Evolutionary conservation across 2,797 vertebrate genomes (phyloP), one percentile per base, ranked within the genome.

Genomic region (Pangasius krempfi): DNA sequence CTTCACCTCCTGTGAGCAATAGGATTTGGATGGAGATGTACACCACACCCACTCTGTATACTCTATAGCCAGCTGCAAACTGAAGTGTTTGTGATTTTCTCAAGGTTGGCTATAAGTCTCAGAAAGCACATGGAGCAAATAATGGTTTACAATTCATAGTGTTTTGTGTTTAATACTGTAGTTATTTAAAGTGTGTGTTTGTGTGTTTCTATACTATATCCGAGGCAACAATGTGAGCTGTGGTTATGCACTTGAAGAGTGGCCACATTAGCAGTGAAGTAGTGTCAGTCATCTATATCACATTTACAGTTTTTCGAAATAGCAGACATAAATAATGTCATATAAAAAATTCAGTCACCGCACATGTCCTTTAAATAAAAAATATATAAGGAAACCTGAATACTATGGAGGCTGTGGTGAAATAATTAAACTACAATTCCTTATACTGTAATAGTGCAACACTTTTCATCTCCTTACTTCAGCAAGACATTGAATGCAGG

Each of bases 161-260:
- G 44, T 44, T 44, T 73, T 73, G 18, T 9, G 20, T 10, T 75
- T 75, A 27, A 75, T 44, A 47, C 25, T 75, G 22, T 10, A 75
- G 40, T 47, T 76, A 76, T 76, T 52, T n/a, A 27, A 76, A 75
- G 73, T 50, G 4, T 50, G 5, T 76, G 37, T 90, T 91, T 68
- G 66, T 33, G 13, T 16, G n/a, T 16, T 68, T 68, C 66, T 68
- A 33, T 66, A 30, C n/a, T 66, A 66, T 30, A 12, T 66, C 62
- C 7, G 66, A 68, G n/a, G n/a, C 13, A 68, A 16, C 64, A 68
- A 16, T 68, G 64, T 30, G 64, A 66, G 62, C 62, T n/a, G 62
- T 12, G 25, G 62, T 62, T 62, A 25, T 62, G 25, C 60, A 62
- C 27, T 62, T 30, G 64, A 66, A n/a, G 27, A 66, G n/a, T 66